phyloP scores from a whole-genome alignment of 2,113 vertebrate genomes.

The Stegostoma tigrinum region DNA sequence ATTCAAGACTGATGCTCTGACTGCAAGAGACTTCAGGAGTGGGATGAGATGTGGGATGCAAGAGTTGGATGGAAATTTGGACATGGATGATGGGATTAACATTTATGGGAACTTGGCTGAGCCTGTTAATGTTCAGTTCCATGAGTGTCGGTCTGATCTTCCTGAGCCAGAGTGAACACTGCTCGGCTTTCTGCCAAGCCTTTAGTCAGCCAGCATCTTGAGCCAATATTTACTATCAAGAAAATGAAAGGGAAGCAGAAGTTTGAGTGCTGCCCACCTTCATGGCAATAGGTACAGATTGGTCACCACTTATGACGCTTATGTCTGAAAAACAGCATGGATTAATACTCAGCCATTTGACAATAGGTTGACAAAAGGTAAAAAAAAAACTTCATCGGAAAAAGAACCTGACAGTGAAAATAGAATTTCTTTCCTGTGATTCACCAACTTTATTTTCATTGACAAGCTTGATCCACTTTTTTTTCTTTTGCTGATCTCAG shows the following conservation, averaged over 20 bases:
- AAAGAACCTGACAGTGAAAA: background rate
- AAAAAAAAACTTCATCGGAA: background rate
- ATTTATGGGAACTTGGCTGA: no score
- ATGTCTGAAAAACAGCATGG: background rate
- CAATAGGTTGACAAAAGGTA: background rate
- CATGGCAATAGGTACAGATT: background rate
- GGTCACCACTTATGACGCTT: background rate
- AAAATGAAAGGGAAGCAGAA: background rate
- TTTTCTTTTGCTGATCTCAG: background rate
- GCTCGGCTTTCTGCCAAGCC: background rate
- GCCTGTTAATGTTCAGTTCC: no score
- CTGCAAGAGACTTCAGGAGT: no score
- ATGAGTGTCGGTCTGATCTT: no score
- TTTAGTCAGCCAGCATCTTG: background rate
- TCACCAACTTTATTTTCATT: background rate
- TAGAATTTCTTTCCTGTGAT: background rate
- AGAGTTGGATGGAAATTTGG: no score
- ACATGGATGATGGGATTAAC: no score
- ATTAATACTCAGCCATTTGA: background rate
- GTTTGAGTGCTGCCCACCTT: background rate
- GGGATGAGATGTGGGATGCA: no score
- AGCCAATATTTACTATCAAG: background rate
- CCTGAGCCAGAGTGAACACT: background rate
- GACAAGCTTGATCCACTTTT: no score
- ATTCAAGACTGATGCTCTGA: no score